Evolutionary conservation across 1,140 invertebrate genomes (phyloP).

Genomic region (Tetragonula clypearis): DNA sequence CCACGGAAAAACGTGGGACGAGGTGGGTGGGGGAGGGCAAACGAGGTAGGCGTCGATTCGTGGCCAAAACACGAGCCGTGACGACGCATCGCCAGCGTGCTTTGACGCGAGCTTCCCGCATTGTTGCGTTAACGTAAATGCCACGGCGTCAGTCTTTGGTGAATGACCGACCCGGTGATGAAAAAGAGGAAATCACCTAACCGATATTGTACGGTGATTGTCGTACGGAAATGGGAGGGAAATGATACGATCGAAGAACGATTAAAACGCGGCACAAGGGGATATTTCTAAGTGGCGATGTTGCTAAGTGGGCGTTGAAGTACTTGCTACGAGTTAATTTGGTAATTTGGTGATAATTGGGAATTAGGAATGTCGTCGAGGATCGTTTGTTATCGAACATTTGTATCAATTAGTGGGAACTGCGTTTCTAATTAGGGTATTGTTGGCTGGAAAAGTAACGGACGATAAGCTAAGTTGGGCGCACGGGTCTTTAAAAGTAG

Average conservation of each 20-base stretch:
- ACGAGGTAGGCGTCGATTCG: neutral
- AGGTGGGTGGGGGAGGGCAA: neutral
- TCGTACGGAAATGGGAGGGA: neutral
- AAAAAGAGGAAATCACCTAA: neutral
- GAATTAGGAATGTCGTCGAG: constrained; percentile 6
- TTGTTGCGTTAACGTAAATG: constrained; percentile 54
- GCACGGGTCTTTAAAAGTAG: neutral
- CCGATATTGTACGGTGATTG: neutral
- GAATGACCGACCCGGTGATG: constrained; percentile 46
- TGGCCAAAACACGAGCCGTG: constrained; percentile 57
- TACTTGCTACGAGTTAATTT: too few relatives aligned
- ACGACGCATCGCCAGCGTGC: constrained; percentile 50
- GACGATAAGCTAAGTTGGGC: too few relatives aligned
- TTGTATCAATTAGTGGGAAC: too few relatives aligned
- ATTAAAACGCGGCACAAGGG: neutral
- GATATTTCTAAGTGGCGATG: constrained; percentile 24
- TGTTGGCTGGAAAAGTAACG: neutral
- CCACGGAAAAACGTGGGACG: constrained; percentile 4
- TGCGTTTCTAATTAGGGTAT: neutral
- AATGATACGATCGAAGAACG: neutral
- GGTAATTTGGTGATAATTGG: neutral
- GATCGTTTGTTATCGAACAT: neutral
- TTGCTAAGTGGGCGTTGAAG: constrained; percentile 4
- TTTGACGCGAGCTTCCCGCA: constrained; percentile 43
- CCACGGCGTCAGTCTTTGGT: constrained; percentile 52